Percentiles rank a stretch among this genome's conserved stretches.
Conservation (phyloP, 2,888 invertebrate genomes). For the Diplolepis rosae region DNA sequence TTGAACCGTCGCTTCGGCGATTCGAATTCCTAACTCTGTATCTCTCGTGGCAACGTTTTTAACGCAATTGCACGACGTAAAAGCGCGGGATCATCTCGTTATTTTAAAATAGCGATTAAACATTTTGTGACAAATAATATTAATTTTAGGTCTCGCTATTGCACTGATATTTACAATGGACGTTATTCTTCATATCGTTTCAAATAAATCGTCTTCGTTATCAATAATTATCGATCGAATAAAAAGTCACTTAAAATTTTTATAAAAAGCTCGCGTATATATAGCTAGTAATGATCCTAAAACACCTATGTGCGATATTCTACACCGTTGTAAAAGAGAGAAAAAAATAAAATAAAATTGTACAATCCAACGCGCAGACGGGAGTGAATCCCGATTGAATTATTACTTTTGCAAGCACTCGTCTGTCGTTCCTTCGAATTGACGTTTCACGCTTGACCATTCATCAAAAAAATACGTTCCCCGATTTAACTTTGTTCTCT, state of each 20-base stretch:
- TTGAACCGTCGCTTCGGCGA: constrained; percentile 47
- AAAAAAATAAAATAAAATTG: constrained; percentile 53
- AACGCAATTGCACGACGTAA: constrained; percentile 54
- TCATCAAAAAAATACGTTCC: constrained; percentile 20
- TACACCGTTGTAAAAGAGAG: constrained; percentile 53
- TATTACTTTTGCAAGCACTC: constrained; percentile 28
- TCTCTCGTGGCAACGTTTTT: constrained; percentile 46
- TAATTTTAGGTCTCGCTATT: constrained; percentile 67
- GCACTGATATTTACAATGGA: constrained; percentile 72
- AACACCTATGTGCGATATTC: constrained; percentile 55
- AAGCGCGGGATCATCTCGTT: constrained; percentile 48
- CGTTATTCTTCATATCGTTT: constrained; percentile 58
- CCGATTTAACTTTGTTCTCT: constrained; percentile 15
- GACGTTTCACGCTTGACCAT: constrained; percentile 29
- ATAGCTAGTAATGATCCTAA: constrained; percentile 54
- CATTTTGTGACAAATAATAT: constrained; percentile 62
- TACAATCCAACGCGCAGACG: constrained; percentile 50
- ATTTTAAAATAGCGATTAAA: constrained; percentile 38
- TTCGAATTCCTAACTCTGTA: constrained; percentile 34
- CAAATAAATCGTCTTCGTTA: constrained; percentile 56
- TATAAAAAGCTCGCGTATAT: constrained; percentile 58
- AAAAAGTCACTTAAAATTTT: constrained; percentile 63
- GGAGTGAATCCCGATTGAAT: constrained; percentile 39
- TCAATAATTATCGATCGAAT: constrained; percentile 49
- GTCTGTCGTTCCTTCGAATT: constrained; percentile 26